Conservation (phyloP, 2,113 vertebrate genomes). For the Carassius auratus region DNA sequence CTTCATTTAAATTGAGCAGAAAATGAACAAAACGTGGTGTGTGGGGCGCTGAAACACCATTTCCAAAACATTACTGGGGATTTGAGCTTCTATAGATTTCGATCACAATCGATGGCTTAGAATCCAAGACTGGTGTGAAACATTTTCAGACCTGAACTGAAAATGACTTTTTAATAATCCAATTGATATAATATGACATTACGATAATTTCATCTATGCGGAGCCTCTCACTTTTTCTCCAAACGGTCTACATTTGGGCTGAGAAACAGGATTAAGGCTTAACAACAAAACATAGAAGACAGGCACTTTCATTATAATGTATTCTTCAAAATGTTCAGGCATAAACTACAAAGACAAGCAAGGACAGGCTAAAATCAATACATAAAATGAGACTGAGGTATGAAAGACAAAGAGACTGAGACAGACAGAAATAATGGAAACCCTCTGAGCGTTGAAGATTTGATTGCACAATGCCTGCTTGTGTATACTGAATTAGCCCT, state of each 20-base stretch:
- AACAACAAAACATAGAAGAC: not conserved
- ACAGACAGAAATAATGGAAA: not conserved
- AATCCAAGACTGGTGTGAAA: not conserved
- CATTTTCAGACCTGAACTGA: not conserved
- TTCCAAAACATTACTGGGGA: not conserved
- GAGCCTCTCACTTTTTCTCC: not conserved
- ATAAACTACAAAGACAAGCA: not conserved
- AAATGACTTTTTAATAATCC: conserved; percentile 5
- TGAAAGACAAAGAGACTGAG: conserved; percentile 5
- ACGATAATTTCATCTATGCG: not conserved
- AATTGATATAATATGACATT: not conserved
- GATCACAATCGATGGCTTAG: not conserved
- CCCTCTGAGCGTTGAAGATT: not conserved
- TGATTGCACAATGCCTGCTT: not conserved
- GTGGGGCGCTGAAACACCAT: not conserved
- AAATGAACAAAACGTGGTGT: not conserved
- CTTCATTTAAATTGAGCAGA: not conserved
- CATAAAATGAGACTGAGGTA: conserved; percentile 1
- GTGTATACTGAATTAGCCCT: conserved; percentile 1
- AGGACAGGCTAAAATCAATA: conserved; percentile 7
- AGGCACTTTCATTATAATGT: not conserved
- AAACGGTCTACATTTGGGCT: not conserved
- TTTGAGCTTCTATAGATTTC: not conserved
- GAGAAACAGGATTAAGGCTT: not conserved
- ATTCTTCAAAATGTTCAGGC: not conserved